Base-by-base conservation (phyloP, 2,797 vertebrate genomes). In the Danio aesculapii region DNA sequence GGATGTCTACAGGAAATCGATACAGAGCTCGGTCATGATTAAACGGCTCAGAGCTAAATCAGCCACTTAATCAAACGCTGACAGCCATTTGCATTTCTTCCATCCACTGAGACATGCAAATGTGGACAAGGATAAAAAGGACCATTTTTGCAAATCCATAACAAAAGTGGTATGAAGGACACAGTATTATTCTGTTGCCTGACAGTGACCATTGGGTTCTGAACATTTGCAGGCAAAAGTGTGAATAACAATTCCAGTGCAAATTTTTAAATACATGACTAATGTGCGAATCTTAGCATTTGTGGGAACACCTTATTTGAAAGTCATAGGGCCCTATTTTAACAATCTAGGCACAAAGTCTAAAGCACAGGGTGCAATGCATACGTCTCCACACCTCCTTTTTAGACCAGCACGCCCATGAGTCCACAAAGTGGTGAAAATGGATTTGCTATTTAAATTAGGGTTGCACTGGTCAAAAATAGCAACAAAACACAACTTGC, bases 1-100 rank as follows among this genome's bases (percentile, higher is more conserved):
- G 75, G 83, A 76, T 53, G 84, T 77, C 75, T 85, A 82, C 83
- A 86, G 86, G 49, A 88, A 89, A 93, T 93, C 91, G 69, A 91
- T 93, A 64, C 13, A 83, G 71, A 86, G 77, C 76, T 55, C 73
- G 69, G 63, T 67, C 84, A 78, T 78, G 72, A 82, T 79, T 79
- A 83, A 85, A 82, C n/a, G 72, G 70, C 75, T 73, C 55, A 62
- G n/a, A 78, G 61, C 81, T 72, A 63, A 83, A 79, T 67, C 58
- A 67, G 58, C 81, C 73, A 81, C 76, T 86, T 81, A 52, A 81
- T 85, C 75, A 84, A 72, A 77, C 8, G 11, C 71, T 85, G 81
- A 59, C 81, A 87, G 66, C 43, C 58, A 61, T 79, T 82, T 81
- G 70, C 68, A 83, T 82, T 82, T 8, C 9, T 46, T 50, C 44